Evolutionary conservation across 2,797 vertebrate species (phyloP).

Genomic region (Paguma larvata): DNA sequence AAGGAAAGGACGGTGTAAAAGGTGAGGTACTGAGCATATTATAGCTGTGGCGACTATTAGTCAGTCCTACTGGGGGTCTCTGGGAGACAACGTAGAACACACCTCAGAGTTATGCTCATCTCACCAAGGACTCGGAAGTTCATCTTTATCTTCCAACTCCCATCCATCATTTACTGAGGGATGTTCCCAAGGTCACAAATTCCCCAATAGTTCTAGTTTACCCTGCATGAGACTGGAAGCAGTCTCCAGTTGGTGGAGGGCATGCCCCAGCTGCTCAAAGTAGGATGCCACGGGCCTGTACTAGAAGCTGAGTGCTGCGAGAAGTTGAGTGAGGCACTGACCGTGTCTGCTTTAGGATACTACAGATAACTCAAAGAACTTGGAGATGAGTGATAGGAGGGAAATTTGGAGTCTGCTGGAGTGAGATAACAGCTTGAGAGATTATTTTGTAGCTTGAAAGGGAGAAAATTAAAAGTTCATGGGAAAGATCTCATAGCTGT

Average conservation of each 20-base stretch:
- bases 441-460: constrained; percentile 50
- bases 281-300: neutral
- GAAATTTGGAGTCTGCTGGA: neutral
- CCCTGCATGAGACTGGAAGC: neutral
- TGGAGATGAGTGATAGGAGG: neutral
- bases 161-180: neutral
- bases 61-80: neutral
- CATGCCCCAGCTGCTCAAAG: neutral
- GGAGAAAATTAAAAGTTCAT: neutral
- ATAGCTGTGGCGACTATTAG: neutral
- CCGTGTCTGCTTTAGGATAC: neutral
- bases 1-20: neutral
- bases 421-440: neutral
- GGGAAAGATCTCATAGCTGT: neutral
- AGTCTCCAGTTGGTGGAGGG: neutral
- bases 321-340: neutral
- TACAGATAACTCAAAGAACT: neutral
- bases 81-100: neutral
- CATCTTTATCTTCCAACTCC: neutral
- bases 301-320: neutral
- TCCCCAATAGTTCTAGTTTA: neutral
- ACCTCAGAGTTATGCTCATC: neutral
- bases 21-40: neutral
- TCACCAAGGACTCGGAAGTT: neutral
- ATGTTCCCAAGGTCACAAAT: neutral